phyloP scores from a whole-genome alignment of 1,140 invertebrate genomes.

The Drosophila subpulchrella region DNA sequence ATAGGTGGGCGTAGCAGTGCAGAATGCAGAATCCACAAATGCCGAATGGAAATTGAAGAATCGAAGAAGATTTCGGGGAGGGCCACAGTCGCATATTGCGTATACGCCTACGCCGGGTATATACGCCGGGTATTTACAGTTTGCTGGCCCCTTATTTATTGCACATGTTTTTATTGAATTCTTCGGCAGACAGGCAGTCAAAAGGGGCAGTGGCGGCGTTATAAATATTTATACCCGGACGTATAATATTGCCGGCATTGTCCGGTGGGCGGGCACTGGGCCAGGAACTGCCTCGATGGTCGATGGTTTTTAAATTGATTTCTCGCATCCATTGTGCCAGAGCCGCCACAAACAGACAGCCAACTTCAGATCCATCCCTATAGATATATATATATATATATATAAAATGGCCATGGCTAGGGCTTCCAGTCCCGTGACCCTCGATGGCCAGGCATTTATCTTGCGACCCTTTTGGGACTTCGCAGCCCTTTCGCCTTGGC shows the following conservation, averaged over 20 bases:
- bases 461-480: constrained; percentile 57
- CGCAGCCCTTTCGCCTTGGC: constrained; percentile 27
- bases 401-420: not conserved
- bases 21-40: constrained; percentile 3
- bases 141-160: constrained; percentile 72
- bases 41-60: constrained; percentile 28
- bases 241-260: constrained; percentile 69
- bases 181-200: constrained; percentile 50
- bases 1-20: constrained; percentile 31
- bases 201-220: constrained; percentile 39
- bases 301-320: constrained; percentile 73
- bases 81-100: constrained; percentile 20
- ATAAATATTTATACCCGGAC: constrained; percentile 77
- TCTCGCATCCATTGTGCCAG: constrained; percentile 63
- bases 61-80: constrained; percentile 20
- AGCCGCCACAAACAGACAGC: constrained; percentile 37
- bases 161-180: constrained; percentile 82
- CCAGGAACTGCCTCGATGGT: constrained; percentile 12
- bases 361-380: constrained; percentile 23
- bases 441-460: constrained; percentile 51
- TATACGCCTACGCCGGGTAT: constrained; percentile 59
- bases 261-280: constrained; percentile 9
- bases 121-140: constrained; percentile 42
- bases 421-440: constrained; percentile 26
- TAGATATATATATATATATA: constrained; percentile 4